Evolutionary conservation across 2,888 invertebrate genomes (phyloP).

Genomic region (Sipunculus nudus): DNA sequence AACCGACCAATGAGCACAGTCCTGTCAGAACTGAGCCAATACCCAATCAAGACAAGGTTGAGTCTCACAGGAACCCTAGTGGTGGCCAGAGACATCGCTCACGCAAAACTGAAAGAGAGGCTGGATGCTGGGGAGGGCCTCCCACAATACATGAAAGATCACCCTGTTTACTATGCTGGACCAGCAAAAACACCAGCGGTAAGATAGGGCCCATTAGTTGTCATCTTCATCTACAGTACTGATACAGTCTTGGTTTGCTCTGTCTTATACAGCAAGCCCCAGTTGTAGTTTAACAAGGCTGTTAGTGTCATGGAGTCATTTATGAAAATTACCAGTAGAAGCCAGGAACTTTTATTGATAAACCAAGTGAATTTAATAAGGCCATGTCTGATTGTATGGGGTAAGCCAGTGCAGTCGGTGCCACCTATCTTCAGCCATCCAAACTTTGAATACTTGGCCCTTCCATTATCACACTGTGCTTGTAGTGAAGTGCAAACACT

Average conservation of each 20-base stretch:
- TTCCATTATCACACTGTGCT: too few species aligned
- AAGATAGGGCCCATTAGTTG: not conserved
- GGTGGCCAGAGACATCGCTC: slow-evolving; percentile 67
- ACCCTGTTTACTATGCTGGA: slow-evolving; percentile 67
- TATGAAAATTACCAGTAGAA: too few species aligned
- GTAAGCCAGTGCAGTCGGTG: too few species aligned
- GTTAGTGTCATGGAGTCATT: not conserved
- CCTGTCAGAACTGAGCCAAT: slow-evolving; percentile 49
- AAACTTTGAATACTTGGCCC: too few species aligned
- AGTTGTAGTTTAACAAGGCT: too few species aligned
- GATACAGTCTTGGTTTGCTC: not conserved
- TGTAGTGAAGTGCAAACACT: too few species aligned
- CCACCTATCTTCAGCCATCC: too few species aligned
- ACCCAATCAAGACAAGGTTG: slow-evolving; percentile 62
- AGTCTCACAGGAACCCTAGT: slow-evolving; percentile 64
- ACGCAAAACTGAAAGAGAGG: slow-evolving; percentile 64
- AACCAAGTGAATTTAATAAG: too few species aligned
- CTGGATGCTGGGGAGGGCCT: slow-evolving; percentile 60
- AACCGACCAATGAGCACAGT: slow-evolving; percentile 61
- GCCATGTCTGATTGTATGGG: too few species aligned
- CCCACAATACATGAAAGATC: slow-evolving; percentile 65
- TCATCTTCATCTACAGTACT: too few species aligned
- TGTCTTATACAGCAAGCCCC: not conserved
- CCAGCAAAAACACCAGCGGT: slow-evolving; percentile 66
- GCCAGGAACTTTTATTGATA: too few species aligned